A percentile compares a stretch with the other conserved stretches of the same genome.
Conservation (phyloP, 2,797 vertebrate species). For the Nyctibius grandis region DNA sequence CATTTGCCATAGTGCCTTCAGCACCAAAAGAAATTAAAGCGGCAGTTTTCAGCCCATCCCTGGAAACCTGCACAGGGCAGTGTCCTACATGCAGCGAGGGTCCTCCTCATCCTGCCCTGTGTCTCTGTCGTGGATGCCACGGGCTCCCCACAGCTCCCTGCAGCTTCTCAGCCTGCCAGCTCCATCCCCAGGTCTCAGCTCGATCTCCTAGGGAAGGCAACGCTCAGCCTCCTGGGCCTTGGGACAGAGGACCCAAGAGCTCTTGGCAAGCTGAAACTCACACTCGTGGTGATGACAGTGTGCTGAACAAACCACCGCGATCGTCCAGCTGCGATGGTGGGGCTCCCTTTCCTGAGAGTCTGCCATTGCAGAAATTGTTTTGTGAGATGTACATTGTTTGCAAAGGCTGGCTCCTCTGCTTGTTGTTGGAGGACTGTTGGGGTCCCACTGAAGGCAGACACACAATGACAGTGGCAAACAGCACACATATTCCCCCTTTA, state of each 20-base stretch:
- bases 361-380: background rate
- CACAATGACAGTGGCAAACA: background rate
- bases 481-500: background rate
- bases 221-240: background rate
- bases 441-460: background rate
- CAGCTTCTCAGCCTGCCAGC: background rate
- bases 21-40: background rate
- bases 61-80: background rate
- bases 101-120: background rate
- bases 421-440: background rate
- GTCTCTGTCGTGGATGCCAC: background rate
- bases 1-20: background rate
- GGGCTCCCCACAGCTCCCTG: background rate
- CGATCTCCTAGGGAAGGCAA: background rate
- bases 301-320: rapidly evolving
- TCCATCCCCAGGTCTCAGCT: background rate
- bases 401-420: background rate
- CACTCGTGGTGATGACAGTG: rapidly evolving
- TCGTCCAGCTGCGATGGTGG: rapidly evolving
- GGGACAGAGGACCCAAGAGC: rapidly evolving
- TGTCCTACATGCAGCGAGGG: rapidly evolving
- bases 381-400: background rate
- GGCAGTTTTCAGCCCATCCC: background rate
- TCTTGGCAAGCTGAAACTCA: rapidly evolving
- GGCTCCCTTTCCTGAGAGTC: background rate